Conservation (phyloP, 2,113 vertebrate genomes). For the Mystacornis crossleyi region DNA sequence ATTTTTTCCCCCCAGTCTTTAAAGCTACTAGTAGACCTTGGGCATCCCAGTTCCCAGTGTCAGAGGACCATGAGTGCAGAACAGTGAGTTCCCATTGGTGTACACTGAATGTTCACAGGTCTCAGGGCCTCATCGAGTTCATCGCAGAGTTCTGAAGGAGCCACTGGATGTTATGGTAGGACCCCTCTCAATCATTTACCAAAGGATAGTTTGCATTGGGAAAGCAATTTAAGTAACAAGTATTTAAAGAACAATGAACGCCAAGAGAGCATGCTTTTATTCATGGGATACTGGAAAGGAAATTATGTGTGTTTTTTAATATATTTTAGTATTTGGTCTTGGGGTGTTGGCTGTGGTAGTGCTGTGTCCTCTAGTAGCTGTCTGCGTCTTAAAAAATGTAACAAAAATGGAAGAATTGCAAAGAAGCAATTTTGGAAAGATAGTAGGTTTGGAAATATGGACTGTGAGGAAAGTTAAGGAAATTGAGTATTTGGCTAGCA, state of each 20-base stretch:
- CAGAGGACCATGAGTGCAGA: background rate
- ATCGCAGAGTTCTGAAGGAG: background rate
- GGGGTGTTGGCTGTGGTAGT: background rate
- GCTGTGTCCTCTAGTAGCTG: background rate
- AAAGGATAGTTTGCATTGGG: background rate
- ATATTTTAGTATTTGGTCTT: background rate
- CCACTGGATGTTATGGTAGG: background rate
- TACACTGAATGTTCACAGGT: background rate
- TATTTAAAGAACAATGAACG: background rate
- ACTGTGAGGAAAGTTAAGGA: background rate
- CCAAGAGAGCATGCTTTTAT: background rate
- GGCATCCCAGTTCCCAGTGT: background rate
- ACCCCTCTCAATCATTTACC: background rate
- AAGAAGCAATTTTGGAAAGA: background rate
- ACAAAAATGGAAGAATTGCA: background rate
- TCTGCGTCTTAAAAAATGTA: background rate
- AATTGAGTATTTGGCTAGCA: background rate
- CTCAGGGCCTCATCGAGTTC: background rate
- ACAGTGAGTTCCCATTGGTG: background rate
- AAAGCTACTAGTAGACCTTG: background rate
- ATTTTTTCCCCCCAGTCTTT: background rate
- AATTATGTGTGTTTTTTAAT: rapidly evolving
- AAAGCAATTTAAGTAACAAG: background rate
- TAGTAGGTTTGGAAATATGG: background rate
- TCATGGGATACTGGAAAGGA: background rate